Evolutionary conservation across 2,797 vertebrate species (phyloP), one percentile per base, ranked within the genome.

Genomic region (Channallabes apus): DNA sequence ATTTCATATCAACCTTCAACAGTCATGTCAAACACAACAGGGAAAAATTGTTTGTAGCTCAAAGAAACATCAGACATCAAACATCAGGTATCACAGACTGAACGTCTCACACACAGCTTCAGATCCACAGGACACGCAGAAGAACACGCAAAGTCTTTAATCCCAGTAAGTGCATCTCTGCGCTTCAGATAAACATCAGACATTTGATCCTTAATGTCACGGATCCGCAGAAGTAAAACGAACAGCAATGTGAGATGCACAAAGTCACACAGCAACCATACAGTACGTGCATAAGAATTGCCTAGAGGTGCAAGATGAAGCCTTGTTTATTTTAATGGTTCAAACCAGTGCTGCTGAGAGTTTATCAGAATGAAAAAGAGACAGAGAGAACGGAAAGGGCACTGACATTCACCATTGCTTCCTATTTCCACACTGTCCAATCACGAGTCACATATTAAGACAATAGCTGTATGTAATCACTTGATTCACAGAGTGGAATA

Each of bases 11-110:
- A 64, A 46, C 59, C 15, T 46, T 80, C 58, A 64, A 18, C 77
- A 64, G 77, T 80, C 58, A 29, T 64, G 77, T 80, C 77, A 80
- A 64, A 64, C 77, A 41, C 59, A 46, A 64, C 59, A 41, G 59
- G 77, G 77, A 15, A n/a, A 64, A 62, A 62, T 0, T 78, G 32
- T 61, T 61, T 78, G 29, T 38, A 78, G 29, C 59, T 62, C 59
- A 78, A 78, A 78, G 76, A 78, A 78, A 17, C 59, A 79, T 79
- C 77, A 62, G 58, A 78, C 58, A 61, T 78, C 58, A 78, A 78
- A 62, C 76, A 61, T 62, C 77, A 64, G 77, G 59, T 80, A 80
- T 80, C 35, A 62, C 77, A 64, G 38, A 17, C 22, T 80, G 46
- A 64, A 14, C 46, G 76, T 78, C 77, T 27, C 35, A 12, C 77